A percentile compares a stretch with the other conserved stretches of the same genome.
Evolutionary conservation across 2,113 vertebrate species (phyloP).

Genomic region (Limnothrissa miodon): DNA sequence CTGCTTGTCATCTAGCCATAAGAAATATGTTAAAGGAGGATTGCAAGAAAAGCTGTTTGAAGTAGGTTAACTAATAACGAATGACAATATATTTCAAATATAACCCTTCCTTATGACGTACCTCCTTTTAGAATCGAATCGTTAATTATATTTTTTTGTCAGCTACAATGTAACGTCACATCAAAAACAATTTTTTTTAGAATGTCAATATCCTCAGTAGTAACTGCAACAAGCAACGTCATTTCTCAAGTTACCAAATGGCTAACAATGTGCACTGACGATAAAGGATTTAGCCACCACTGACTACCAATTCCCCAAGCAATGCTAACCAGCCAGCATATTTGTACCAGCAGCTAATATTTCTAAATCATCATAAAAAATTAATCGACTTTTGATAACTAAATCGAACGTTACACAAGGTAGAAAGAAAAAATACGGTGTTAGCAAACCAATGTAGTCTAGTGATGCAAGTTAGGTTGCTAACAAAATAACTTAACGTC

Average conservation of each 20-base stretch:
- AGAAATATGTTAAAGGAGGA: background rate
- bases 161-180: background rate
- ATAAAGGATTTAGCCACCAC: background rate
- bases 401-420: background rate
- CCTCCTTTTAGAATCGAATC: slow-evolving; percentile 31
- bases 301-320: background rate
- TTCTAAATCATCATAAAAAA: background rate
- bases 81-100: slow-evolving; percentile 37
- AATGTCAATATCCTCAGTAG: background rate
- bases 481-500: background rate
- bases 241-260: background rate
- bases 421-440: background rate
- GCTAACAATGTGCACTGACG: background rate
- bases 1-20: background rate
- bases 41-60: background rate
- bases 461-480: background rate
- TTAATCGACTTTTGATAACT: background rate
- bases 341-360: background rate
- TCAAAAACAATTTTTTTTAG: background rate
- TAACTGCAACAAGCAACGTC: background rate
- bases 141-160: slow-evolving; percentile 21
- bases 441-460: background rate
- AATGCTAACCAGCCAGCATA: background rate
- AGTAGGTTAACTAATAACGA: slow-evolving; percentile 4
- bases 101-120: slow-evolving; percentile 35